Conservation (phyloP, 2,888 invertebrate genomes). For the Calephelis perditalis region DNA sequence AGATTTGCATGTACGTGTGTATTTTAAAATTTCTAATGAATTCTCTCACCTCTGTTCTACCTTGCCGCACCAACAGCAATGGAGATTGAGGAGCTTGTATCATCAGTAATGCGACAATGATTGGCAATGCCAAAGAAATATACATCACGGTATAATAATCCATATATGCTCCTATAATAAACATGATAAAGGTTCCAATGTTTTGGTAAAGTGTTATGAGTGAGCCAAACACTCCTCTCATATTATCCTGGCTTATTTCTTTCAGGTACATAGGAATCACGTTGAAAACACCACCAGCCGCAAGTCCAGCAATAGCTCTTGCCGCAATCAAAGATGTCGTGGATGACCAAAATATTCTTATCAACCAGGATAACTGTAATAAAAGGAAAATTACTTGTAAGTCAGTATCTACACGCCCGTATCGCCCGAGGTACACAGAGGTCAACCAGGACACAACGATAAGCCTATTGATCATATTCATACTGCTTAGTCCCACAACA, state of each 20-base stretch:
- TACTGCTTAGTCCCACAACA: too few relatives aligned
- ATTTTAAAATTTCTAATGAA: too few relatives aligned
- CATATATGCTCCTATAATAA: slow-evolving; percentile 19
- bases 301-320: slow-evolving; percentile 5
- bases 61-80: slow-evolving; percentile 13
- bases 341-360: slow-evolving; percentile 10
- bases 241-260: slow-evolving; percentile 21
- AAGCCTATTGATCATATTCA: too few relatives aligned
- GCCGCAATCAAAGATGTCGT: not conserved
- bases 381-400: not conserved
- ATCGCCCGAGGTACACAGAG: too few relatives aligned
- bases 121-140: slow-evolving; percentile 3
- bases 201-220: slow-evolving; percentile 16
- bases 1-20: too few relatives aligned
- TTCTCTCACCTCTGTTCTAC: slow-evolving; percentile 15
- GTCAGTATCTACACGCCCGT: too few relatives aligned
- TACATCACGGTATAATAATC: slow-evolving; percentile 15
- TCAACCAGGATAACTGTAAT: slow-evolving; percentile 16
- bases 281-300: slow-evolving; percentile 16
- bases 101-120: slow-evolving; percentile 10
- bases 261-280: slow-evolving; percentile 18
- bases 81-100: slow-evolving; percentile 16
- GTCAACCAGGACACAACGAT: too few relatives aligned
- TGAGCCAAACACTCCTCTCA: not conserved
- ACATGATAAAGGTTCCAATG: slow-evolving; percentile 20